Evolutionary conservation across 2,113 vertebrate species (phyloP).

Genomic region (Glareola pratincola): DNA sequence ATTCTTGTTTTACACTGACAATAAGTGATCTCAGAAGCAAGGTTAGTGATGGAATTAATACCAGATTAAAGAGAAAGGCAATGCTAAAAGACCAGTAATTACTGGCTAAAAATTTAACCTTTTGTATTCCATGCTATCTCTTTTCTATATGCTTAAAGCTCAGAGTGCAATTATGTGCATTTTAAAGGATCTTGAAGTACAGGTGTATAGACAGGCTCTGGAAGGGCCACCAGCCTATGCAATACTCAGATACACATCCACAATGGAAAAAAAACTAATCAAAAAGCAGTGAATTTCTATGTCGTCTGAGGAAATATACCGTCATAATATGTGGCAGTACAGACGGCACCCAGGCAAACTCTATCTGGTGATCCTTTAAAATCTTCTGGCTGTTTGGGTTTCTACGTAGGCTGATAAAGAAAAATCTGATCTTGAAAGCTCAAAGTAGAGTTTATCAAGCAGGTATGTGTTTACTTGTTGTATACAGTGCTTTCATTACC

Average conservation of each 20-base stretch:
- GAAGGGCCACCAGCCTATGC: background rate
- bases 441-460: background rate
- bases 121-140: background rate
- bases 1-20: constrained; percentile 64
- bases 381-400: background rate
- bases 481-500: background rate
- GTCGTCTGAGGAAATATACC: background rate
- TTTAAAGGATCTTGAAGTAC: background rate
- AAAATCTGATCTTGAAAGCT: background rate
- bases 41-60: constrained; percentile 25
- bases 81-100: background rate
- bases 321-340: background rate
- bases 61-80: background rate
- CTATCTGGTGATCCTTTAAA: background rate
- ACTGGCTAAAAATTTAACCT: background rate
- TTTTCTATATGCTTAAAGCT: background rate
- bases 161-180: background rate
- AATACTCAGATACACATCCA: background rate
- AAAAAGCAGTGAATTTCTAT: background rate
- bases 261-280: background rate
- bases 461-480: background rate
- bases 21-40: constrained; percentile 60
- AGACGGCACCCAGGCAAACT: background rate
- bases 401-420: background rate
- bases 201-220: background rate